Base-by-base conservation (phyloP, 2,888 invertebrate species). In the Synergus umbraculus region DNA sequence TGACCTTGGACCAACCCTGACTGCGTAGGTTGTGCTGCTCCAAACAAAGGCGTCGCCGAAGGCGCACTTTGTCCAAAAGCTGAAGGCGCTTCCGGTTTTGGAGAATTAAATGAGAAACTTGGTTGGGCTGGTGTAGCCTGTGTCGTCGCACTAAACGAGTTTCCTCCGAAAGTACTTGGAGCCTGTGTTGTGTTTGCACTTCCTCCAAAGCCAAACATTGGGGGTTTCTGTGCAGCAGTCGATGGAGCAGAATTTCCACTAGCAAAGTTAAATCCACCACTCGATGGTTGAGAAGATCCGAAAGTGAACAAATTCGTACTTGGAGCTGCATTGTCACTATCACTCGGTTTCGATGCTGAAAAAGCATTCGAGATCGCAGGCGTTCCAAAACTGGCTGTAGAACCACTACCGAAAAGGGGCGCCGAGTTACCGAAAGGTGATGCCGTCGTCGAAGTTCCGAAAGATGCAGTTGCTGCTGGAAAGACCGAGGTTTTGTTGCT, bases 91-190 rank as follows among this genome's bases (percentile, higher is more conserved):
- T 89, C 89, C 5, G 87, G 81, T 79, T 89, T 89, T 2, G 90
- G 83, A 43, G 90, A 82, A 60, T 88, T 90, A 73, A 91, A 92
- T 0, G 87, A 80, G 69, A 91, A 91, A 8, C 49, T 76, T 1
- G 82, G 13, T n/a, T 77, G 82, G 15, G 80, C 77, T 0, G 84
- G 77, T 76, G 83, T 86, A 10, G 81, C 73, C 9, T 85, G 46
- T 41, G 83, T 49, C 10, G 84, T 87, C 41, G 83, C 87, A 67
- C 83, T 88, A 82, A 86, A 89, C 41, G 88, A 84, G 15, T 78
- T 82, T n/a, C 80, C 81, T 43, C 87, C 87, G 76, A 89, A 90
- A 9, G 86, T 87, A 79, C 79, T 87, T 41, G 81, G 85, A 79
- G 64, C 79, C 65, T 44, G 82, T 69, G 78, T 84, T 0, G 83